Base-by-base conservation (phyloP, 2,888 invertebrate genomes). In the Leptinotarsa rubiginosa region DNA sequence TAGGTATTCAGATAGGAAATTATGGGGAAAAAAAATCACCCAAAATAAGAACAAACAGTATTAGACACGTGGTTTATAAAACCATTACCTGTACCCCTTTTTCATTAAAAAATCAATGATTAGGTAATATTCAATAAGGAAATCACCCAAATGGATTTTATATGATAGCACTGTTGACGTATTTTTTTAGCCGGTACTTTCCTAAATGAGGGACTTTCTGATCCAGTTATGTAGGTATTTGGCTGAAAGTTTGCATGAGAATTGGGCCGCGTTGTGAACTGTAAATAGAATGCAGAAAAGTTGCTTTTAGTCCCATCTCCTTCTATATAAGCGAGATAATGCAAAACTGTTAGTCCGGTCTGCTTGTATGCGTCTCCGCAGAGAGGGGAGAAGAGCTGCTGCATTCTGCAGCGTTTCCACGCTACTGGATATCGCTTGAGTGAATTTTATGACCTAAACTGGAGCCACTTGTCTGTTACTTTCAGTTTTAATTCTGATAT, bases 401-500 rank as follows among this genome's bases (percentile, higher is more conserved):
- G 56, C 56, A 56, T 56, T 22, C 56, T 56, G 56, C 56, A 56
- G 13, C 22, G 56, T 56, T 56, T 56, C 22, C 22, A 12, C 56
- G 22, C 56, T 56, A 56, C 56, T 56, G 56, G 56, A 56, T 22
- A 1, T 56, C 22, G 56, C 56, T 22, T 15, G 15, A 22, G 22
- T 56, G 22, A 56, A 56, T 56, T 56, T 56, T 56, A 56, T 56
- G 56, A 22, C 56, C 56, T 22, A 56, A 10, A 22, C 56, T 56
- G 54, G 54, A 56, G 54, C 18, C 54, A 22, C 54, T 56, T 56
- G 56, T 56, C 56, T 56, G 56, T 20, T 56, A 56, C 56, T 56
- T 56, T 56, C 56, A 22, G 13, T 22, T 56, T 56, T 22, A 56
- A 25, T 56, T 15, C 56, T 56, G 22, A 56, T 22, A 22, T 13